Evolutionary conservation across 1,140 invertebrate species (phyloP), one percentile per base, ranked within the genome.

Genomic region (Pseudachorutes palmiensis): DNA sequence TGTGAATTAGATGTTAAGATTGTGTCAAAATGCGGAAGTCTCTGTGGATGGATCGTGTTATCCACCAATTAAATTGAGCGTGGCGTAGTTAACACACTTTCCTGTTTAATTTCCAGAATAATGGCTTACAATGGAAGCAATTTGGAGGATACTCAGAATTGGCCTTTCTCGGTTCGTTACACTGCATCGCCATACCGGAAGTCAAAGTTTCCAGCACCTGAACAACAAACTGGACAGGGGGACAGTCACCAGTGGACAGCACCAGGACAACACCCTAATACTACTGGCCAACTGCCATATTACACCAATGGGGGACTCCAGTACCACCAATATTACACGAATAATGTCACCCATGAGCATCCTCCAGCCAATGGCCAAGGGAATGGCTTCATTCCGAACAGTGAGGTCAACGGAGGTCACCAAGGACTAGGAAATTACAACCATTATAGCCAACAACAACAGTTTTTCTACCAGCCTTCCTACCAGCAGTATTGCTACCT

Each of bases 181-280:
- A 71, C 72, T n/a, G 69, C 69, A 30, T 73, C 72, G 16, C 72
- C 72, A 0, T 73, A 70, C 72, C 41, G 72, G 67, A 73, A 73
- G 51, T 66, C 72, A 5, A 71, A 71, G 49, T 66, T 71, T 68
- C 70, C 70, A 49, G 57, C 62, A 16, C 2, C 60, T 9, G 48
- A 1, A 16, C 60, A 51, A 63, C 31, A 24, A 16, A 19, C 19
- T 45, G 3, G 3, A 51, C 41, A 5, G 9, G 59, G 59, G 12
- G 31, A 36, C 33, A 63, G 41, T 26, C 12, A 26, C 51, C 12
- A 55, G 24, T 12, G 14, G 24, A 55, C 36, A 45, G 36, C 36
- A 45, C 19, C 36, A 19, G 36, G 36, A 9, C 36, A 45, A 9
- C 36, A 19, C 19, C 19, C n/a, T n/a, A n/a, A n/a, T n/a, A n/a